Conservation (phyloP, 2,888 invertebrate genomes). For the Hyposoter dolosus region DNA sequence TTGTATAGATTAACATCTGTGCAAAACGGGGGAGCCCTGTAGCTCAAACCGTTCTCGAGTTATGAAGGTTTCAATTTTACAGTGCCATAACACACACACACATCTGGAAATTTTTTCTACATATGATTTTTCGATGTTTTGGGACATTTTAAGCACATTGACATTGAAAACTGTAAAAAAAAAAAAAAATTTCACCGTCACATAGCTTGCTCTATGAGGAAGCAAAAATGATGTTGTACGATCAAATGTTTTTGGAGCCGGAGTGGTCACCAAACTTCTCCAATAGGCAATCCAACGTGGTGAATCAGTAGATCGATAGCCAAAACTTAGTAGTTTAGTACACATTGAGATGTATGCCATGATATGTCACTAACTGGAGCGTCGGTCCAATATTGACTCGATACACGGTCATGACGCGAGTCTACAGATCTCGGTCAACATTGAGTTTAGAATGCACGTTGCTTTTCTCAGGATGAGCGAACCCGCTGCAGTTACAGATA, state of each 20-base stretch:
- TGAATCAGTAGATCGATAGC: background rate
- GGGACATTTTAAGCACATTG: no score
- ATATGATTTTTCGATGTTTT: no score
- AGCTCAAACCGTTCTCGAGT: no score
- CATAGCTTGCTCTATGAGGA: no score
- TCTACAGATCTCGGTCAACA: background rate
- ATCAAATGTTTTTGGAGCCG: background rate
- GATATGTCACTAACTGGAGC: constrained; percentile 1
- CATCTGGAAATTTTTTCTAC: no score
- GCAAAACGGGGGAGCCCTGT: no score
- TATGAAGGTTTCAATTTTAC: no score
- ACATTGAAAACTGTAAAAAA: no score
- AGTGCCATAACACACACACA: no score
- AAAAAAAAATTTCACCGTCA: no score
- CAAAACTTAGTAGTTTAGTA: background rate
- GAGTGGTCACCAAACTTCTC: background rate
- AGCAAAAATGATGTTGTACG: no score
- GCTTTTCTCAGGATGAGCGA: background rate
- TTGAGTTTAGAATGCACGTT: background rate
- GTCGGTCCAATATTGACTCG: background rate
- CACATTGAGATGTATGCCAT: background rate
- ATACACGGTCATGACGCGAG: constrained; percentile 1
- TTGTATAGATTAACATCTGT: no score
- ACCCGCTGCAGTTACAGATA: background rate
- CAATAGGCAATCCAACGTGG: background rate